phyloP scores from a whole-genome alignment of 2,888 invertebrate species.

The Drosophila kokeensis region DNA sequence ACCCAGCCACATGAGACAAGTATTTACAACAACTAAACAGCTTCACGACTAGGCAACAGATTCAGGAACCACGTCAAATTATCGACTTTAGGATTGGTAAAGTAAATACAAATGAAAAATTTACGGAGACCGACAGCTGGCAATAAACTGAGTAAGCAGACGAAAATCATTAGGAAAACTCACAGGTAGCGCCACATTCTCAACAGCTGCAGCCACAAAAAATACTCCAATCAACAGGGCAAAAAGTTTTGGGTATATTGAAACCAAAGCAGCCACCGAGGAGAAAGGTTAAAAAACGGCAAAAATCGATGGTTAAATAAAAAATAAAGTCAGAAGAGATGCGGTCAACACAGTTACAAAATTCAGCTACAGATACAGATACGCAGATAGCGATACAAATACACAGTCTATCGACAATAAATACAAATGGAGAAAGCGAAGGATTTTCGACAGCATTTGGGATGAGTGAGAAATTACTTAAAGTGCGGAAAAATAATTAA shows the following conservation, averaged over 20 bases:
- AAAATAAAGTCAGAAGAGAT: conserved; percentile 59
- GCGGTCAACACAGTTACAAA: conserved; percentile 51
- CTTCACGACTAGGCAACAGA: conserved; percentile 11
- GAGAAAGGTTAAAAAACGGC: conserved; percentile 63
- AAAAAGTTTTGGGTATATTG: conserved; percentile 45
- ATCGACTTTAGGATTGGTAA: conserved; percentile 54
- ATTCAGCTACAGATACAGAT: conserved; percentile 14
- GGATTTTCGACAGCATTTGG: conserved; percentile 21
- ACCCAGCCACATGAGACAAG: conserved; percentile 36
- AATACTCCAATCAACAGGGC: conserved; percentile 28
- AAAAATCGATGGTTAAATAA: conserved; percentile 69
- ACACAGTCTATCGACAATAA: conserved; percentile 2
- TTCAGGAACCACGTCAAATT: conserved; percentile 50
- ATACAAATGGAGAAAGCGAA: background rate
- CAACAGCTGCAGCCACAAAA: conserved; percentile 7
- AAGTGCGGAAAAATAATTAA: conserved; percentile 54
- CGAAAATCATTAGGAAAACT: conserved; percentile 32
- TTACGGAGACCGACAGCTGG: conserved; percentile 29
- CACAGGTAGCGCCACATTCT: conserved; percentile 6
- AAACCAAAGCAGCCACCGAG: conserved; percentile 27
- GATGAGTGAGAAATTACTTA: conserved; percentile 65
- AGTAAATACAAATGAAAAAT: conserved; percentile 59
- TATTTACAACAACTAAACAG: conserved; percentile 33
- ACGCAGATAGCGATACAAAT: conserved; percentile 7
- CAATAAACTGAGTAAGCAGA: conserved; percentile 15